phyloP scores from a whole-genome alignment of 2,113 vertebrate species.

The Hiodon tergisus region DNA sequence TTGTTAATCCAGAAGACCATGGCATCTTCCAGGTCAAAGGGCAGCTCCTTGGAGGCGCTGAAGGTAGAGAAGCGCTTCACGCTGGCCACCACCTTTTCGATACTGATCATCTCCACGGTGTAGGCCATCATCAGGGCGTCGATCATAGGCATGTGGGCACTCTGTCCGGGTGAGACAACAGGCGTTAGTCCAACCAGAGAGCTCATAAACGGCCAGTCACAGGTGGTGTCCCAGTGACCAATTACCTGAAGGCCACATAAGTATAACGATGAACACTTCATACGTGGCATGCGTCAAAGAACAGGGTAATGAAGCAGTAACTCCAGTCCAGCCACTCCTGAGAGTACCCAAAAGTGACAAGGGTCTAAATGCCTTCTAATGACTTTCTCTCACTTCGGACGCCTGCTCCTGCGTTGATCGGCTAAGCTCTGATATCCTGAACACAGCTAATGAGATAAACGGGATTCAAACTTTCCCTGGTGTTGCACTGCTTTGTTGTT shows the following conservation, averaged over 20 bases:
- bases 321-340: background rate
- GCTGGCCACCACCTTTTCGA: constrained; percentile 91
- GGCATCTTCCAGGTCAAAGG: constrained; percentile 94
- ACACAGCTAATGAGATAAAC: background rate
- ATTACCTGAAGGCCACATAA: background rate
- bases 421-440: background rate
- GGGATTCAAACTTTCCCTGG: background rate
- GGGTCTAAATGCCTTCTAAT: background rate
- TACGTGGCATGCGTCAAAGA: background rate
- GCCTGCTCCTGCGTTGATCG: background rate
- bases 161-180: constrained; percentile 54
- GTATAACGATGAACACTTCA: background rate
- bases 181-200: background rate
- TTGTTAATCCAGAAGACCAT: constrained; percentile 99
- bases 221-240: background rate
- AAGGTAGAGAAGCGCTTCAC: constrained; percentile 96
- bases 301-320: background rate
- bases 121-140: constrained; percentile 98
- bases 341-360: background rate
- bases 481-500: background rate
- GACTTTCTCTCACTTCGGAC: background rate
- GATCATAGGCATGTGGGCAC: constrained; percentile 94
- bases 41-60: constrained; percentile 95
- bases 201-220: background rate
- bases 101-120: constrained; percentile 99